phyloP scores from a whole-genome alignment of 2,888 invertebrate species.

The Coelinius sp. region DNA sequence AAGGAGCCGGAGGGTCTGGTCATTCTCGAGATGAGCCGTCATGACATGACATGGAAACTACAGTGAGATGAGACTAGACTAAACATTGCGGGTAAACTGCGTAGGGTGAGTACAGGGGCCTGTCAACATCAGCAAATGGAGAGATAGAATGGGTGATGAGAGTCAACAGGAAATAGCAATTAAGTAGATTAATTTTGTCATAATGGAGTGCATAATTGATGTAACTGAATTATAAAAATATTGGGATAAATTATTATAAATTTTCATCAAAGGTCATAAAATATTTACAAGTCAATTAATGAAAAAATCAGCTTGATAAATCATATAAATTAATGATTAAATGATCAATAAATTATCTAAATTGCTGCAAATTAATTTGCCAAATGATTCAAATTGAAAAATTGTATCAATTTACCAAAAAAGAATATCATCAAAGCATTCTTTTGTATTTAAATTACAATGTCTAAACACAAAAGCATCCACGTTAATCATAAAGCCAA shows the following conservation, averaged over 20 bases:
- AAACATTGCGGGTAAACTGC: conserved; percentile 13
- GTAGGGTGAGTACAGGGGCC: neutral
- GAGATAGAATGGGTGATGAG: conserved; percentile 33
- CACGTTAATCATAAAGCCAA: neutral
- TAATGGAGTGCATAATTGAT: conserved; percentile 61
- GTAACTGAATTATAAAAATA: conserved; percentile 38
- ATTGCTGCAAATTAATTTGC: neutral
- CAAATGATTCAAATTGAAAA: neutral
- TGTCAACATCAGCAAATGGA: conserved; percentile 14
- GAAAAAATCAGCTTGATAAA: neutral
- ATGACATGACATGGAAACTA: conserved; percentile 36
- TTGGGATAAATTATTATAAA: neutral
- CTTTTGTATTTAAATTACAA: neutral
- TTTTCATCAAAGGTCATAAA: neutral
- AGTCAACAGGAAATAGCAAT: conserved; percentile 65
- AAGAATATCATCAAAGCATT: neutral
- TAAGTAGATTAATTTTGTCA: conserved; percentile 63
- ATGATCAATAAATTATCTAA: neutral
- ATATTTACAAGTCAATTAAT: neutral
- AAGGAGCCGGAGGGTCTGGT: conserved; percentile 58
- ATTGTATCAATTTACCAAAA: neutral
- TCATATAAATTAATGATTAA: neutral
- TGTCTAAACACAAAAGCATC: neutral
- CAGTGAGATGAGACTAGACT: conserved; percentile 21
- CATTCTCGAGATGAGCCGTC: conserved; percentile 47